Conservation (phyloP, 2,113 vertebrate species). For the Megaceryle torquata region DNA sequence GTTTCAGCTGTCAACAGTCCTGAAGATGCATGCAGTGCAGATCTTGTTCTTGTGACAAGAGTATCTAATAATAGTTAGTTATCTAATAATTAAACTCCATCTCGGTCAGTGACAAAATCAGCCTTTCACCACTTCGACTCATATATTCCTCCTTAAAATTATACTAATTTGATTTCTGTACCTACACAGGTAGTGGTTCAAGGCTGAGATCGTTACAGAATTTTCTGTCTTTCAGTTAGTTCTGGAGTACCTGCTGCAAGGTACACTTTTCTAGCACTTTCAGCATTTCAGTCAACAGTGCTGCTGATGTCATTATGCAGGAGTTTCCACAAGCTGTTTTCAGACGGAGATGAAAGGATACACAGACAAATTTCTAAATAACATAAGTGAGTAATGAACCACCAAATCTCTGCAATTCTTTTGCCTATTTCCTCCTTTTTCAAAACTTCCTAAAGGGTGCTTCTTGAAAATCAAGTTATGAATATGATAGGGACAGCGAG, state of each 20-base stretch:
- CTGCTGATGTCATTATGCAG: not conserved
- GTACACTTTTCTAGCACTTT: not conserved
- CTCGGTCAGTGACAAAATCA: not conserved
- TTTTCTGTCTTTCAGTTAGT: not conserved
- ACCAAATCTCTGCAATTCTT: not conserved
- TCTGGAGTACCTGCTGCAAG: not conserved
- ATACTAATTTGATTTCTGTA: not conserved
- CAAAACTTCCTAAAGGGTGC: not conserved
- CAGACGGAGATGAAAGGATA: not conserved
- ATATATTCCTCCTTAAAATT: not conserved
- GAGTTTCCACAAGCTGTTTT: not conserved
- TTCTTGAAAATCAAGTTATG: conserved; percentile 56
- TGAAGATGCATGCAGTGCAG: not conserved
- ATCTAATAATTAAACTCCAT: not conserved
- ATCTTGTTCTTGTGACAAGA: not conserved
- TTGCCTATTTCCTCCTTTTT: not conserved
- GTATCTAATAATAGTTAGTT: not conserved
- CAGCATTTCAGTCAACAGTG: not conserved
- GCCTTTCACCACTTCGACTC: not conserved
- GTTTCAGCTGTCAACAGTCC: not conserved
- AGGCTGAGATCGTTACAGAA: not conserved
- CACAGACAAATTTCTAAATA: not conserved
- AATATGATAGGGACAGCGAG: conserved; percentile 57
- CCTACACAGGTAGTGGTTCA: not conserved
- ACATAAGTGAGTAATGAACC: not conserved